Evolutionary conservation across 2,113 vertebrate species (phyloP).

Genomic region (Aegypius monachus): DNA sequence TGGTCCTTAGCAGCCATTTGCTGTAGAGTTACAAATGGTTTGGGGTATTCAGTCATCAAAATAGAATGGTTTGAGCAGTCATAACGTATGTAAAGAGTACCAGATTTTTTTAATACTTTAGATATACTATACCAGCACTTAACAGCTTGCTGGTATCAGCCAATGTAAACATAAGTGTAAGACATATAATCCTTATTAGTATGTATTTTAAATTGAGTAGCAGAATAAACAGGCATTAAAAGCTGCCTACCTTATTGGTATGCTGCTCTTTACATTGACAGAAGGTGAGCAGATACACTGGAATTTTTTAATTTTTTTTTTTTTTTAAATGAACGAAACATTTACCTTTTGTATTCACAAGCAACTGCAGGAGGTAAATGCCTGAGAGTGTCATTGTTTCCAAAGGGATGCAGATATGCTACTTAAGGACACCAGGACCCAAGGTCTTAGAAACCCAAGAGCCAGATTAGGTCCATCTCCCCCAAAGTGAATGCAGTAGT

Average conservation of each 20-base stretch:
- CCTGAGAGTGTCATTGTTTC: not conserved
- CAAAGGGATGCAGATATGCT: not conserved
- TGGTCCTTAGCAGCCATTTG: not conserved
- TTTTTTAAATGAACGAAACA: not conserved
- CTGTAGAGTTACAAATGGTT: not conserved
- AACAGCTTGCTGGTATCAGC: not conserved
- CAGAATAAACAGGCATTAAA: not conserved
- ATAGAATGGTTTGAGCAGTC: not conserved
- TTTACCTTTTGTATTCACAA: not conserved
- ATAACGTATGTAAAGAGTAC: not conserved
- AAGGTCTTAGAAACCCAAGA: not conserved
- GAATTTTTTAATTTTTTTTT: no score
- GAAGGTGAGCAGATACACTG: not conserved
- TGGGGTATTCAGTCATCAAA: not conserved
- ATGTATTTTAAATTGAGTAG: not conserved
- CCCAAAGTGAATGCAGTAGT: not conserved
- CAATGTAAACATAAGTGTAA: not conserved
- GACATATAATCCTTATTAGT: not conserved
- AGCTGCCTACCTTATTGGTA: not conserved
- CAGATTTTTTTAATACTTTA: not conserved
- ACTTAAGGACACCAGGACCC: not conserved
- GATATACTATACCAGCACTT: not conserved
- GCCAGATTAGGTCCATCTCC: not conserved
- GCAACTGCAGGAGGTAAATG: not conserved
- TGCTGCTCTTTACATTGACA: not conserved